Conservation (phyloP, 1,140 invertebrate species). For the Steinernema feltiae region DNA sequence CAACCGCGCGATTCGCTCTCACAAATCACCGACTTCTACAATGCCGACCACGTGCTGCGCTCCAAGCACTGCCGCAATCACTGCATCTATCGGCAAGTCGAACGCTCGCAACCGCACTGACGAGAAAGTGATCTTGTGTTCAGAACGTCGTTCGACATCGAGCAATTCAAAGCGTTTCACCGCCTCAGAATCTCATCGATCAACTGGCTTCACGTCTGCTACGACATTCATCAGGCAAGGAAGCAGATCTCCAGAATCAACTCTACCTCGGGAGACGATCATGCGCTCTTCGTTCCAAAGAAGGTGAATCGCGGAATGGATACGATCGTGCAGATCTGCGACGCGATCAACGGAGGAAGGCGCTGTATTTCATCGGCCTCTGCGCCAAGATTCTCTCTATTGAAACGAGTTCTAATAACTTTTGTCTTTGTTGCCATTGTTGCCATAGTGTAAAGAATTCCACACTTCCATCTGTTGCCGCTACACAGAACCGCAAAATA, state of each 20-base stretch:
- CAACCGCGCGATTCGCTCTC: conserved; percentile 33
- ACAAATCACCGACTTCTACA: conserved; percentile 48
- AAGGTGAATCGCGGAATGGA: neutral
- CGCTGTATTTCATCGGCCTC: neutral
- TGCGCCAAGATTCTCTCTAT: neutral
- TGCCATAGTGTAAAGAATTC: neutral
- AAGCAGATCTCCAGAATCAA: neutral
- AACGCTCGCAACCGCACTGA: too few species aligned
- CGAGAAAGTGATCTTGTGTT: conserved; percentile 20
- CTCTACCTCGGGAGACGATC: neutral
- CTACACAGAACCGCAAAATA: too few species aligned
- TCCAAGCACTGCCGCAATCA: conserved; percentile 38
- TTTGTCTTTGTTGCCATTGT: neutral
- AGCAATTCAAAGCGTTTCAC: conserved; percentile 43
- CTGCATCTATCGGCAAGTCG: conserved; percentile 42
- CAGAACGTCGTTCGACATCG: conserved; percentile 39
- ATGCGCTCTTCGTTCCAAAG: neutral
- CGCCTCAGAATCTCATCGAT: conserved; percentile 38
- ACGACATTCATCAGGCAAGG: conserved; percentile 21
- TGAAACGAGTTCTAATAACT: neutral
- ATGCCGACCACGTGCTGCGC: conserved; percentile 38
- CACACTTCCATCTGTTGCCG: too few species aligned
- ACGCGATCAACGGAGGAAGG: neutral
- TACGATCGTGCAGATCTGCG: neutral
- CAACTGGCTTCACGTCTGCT: conserved; percentile 41